Evolutionary conservation across 2,113 vertebrate genomes (phyloP), one percentile per base, ranked within the genome.

Genomic region (Ictalurus punctatus): DNA sequence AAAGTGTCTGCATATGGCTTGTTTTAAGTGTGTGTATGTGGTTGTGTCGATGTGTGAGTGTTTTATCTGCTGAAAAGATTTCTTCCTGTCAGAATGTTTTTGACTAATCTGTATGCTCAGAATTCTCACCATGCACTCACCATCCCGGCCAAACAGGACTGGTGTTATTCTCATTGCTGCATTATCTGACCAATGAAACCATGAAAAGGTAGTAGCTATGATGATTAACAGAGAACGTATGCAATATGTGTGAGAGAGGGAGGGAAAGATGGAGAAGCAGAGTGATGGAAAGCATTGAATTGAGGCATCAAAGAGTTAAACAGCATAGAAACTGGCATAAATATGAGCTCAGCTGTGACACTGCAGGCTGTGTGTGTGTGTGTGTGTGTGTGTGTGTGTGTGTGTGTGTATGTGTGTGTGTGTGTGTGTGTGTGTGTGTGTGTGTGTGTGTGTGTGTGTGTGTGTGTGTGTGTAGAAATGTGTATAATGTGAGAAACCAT

Each of bases 271-370:
- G 10, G 17, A 48, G 30, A 19, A 23, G 4, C 56, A 61, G 27
- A 74, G 21, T 83, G 40, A 40, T 52, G 52, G 44, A 83, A 65
- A 73, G 54, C 58, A 25, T 19, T 12, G 17, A 25, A 61, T 52
- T 34, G 44, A 71, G 59, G 58, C 44, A 85, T 85, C 88, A 89
- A 83, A 91, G 86, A 86, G 88, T 87, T 86, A 91, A 91, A 88
- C 82, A 86, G 86, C 87, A 83, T 78, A 67, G 88, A 91, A 91
- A 83, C 79, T 90, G 90, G 90, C 90, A 88, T 89, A 91, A 88
- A 91, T 90, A 90, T 83, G 80, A 90, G 86, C 89, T 91, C 90
- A 91, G 90, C 90, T 91, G 90, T 91, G 86, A 80, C 90, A 88
- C 90, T 90, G 65, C 87, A 83, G 90, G 78, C 82, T 44, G 71